These are phyloP conservation scores for Aegotheles bennettii DNA, from an alignment of 2,113 vertebrate species.

Conservation along the genomic window DNA sequence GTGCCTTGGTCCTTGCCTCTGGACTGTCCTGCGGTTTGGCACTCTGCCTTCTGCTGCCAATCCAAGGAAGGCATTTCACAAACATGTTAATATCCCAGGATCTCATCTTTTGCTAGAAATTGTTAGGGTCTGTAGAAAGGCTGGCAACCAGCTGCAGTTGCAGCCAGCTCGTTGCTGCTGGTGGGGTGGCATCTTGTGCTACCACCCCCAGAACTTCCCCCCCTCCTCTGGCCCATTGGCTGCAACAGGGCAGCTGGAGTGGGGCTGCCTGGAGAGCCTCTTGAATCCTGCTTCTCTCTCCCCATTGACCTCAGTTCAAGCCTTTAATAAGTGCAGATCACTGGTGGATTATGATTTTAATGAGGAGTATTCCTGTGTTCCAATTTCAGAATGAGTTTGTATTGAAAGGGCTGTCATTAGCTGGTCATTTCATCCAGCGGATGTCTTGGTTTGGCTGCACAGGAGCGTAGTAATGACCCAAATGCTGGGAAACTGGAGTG, in stretches of 20 bases:
- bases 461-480: background rate
- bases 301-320: background rate
- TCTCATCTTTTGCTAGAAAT: background rate
- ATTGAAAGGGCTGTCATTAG: background rate
- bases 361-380: background rate
- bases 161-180: background rate
- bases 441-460: background rate
- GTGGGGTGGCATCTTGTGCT: background rate
- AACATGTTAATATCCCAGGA: rapidly evolving
- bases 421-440: background rate
- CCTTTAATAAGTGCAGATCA: background rate
- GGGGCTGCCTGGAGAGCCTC: background rate
- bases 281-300: background rate
- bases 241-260: background rate
- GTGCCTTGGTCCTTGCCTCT: background rate
- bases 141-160: background rate
- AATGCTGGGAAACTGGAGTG: background rate
- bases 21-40: background rate
- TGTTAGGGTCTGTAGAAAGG: rapidly evolving
- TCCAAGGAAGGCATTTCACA: background rate
- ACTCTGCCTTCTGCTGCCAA: background rate
- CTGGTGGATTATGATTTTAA: background rate
- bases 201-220: background rate
- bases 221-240: rapidly evolving
- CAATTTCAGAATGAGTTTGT: background rate